phyloP scores from a whole-genome alignment of 1,140 invertebrate species.

The Brachionus rubens region DNA sequence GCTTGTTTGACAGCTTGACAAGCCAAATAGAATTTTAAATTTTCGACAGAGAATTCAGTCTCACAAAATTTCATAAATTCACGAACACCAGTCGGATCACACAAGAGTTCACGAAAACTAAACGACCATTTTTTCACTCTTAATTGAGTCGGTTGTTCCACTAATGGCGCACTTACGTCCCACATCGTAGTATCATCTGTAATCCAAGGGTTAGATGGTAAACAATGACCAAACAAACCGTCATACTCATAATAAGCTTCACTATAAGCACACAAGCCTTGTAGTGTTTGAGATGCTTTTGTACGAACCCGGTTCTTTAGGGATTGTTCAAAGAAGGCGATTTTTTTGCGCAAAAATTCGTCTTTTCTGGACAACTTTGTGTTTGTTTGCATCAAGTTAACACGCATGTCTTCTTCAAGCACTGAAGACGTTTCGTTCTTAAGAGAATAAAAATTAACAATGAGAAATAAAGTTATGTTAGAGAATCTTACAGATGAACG shows the following conservation, averaged over 20 bases:
- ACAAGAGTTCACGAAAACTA: constrained; percentile 84
- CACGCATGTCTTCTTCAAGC: constrained; percentile 28
- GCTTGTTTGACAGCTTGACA: not conserved
- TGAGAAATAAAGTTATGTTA: not conserved
- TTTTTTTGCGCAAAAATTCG: constrained; percentile 27
- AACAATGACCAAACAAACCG: constrained; percentile 57
- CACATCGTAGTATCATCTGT: constrained; percentile 90
- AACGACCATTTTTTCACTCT: constrained; percentile 94
- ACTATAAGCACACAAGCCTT: constrained; percentile 37
- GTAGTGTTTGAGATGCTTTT: constrained; percentile 41
- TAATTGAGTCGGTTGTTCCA: constrained; percentile 55
- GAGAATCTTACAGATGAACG: constrained; percentile 8
- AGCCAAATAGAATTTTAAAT: constrained; percentile 72
- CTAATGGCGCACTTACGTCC: constrained; percentile 67
- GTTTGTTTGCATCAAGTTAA: not conserved
- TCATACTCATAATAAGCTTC: constrained; percentile 65
- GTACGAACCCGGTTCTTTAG: constrained; percentile 34
- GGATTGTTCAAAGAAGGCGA: constrained; percentile 20
- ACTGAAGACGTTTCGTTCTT: constrained; percentile 29
- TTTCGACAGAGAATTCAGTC: constrained; percentile 98
- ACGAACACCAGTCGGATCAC: constrained; percentile 88
- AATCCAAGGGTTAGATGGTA: constrained; percentile 91
- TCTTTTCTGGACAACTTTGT: not conserved
- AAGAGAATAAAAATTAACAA: not conserved
- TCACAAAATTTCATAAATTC: constrained; percentile 92